phyloP scores from a whole-genome alignment of 2,888 invertebrate species.

The Ctenicera cuprea region DNA sequence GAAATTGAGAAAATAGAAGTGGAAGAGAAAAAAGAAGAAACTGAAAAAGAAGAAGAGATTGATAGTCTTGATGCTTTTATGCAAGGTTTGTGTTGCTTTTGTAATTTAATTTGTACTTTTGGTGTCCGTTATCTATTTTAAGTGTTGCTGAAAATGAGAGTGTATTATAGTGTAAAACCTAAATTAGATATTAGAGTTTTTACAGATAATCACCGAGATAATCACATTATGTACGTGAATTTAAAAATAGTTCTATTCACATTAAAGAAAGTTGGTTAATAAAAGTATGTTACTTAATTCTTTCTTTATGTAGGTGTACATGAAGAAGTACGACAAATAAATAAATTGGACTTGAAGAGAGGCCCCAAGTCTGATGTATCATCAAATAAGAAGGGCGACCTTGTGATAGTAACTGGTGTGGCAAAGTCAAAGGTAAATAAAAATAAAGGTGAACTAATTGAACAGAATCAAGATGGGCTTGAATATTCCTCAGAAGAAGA shows the following conservation, averaged over 20 bases:
- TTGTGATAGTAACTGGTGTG: conserved; percentile 89
- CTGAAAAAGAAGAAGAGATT: conserved; percentile 84
- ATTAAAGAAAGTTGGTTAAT: too few species aligned
- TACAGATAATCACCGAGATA: neutral
- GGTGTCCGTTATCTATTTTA: too few species aligned
- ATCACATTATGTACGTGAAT: too few species aligned
- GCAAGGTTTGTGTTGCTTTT: conserved; percentile 77
- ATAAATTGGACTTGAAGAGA: conserved; percentile 80
- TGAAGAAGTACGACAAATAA: conserved; percentile 88
- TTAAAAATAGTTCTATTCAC: neutral
- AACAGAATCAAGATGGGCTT: conserved; percentile 97
- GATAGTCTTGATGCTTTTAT: conserved; percentile 99
- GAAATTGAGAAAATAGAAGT: conserved; percentile 61
- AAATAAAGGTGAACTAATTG: conserved; percentile 98
- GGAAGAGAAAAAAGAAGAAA: conserved; percentile 69
- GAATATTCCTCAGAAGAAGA: conserved; percentile 99
- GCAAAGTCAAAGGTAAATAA: conserved; percentile 87
- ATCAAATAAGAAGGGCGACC: conserved; percentile 76
- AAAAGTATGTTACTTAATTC: too few species aligned
- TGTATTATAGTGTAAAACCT: too few species aligned
- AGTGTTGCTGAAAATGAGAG: too few species aligned
- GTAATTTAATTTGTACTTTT: neutral
- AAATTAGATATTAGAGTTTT: neutral
- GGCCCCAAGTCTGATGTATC: conserved; percentile 68
- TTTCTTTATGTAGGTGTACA: conserved; percentile 72